Evolutionary conservation across 1,140 invertebrate species (phyloP), one percentile per base, ranked within the genome.

Genomic region (Pogonomyrmex barbatus): DNA sequence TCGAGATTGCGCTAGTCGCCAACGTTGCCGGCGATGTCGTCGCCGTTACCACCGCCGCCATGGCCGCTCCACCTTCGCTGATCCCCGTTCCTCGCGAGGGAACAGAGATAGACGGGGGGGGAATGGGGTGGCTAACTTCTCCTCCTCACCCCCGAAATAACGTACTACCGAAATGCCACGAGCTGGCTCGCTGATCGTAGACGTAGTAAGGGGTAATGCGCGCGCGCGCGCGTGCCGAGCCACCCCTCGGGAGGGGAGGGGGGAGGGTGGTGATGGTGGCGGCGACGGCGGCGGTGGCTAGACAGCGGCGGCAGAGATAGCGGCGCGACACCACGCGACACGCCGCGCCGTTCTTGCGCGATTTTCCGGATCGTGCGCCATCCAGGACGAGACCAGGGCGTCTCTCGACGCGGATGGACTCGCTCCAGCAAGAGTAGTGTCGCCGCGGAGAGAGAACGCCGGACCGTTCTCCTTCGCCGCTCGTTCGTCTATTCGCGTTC

Each of bases 191-290:
- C 33, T 60, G 39, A 84, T 63, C 68, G 60, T 92, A 92, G 91
- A 91, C 88, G 89, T 89, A 91, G 91, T 91, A 92, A 79, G 92
- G 91, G 91, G 92, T 90, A 87, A 90, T 92, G 90, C 89, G 91
- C 90, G 90, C 92, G 60, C 33, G 42, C 42, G 78, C 85, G 86
- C 92, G 77, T 78, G 86, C 58, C 30, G 14, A 81, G 24, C 47
- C 36, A 42, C 30, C 24, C 2, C 5, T 3, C 39, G 65, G 65
- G 65, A 42, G n/a, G 54, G 54, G n/a, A 2, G 54, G 14, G 10
- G 14, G 14, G 54, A n/a, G 4, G 17, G n/a, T n/a, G 17, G 12
- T 6, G 54, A n/a, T 5, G 65, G 17, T 30, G 65, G 8, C 17
- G 58, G 8, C 33, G 30, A 24, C 24, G n/a, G 36, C n/a, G 42